Evolutionary conservation across 2,113 vertebrate species (phyloP), one percentile per base, ranked within the genome.

Genomic region (Rhinopithecus roxellana): DNA sequence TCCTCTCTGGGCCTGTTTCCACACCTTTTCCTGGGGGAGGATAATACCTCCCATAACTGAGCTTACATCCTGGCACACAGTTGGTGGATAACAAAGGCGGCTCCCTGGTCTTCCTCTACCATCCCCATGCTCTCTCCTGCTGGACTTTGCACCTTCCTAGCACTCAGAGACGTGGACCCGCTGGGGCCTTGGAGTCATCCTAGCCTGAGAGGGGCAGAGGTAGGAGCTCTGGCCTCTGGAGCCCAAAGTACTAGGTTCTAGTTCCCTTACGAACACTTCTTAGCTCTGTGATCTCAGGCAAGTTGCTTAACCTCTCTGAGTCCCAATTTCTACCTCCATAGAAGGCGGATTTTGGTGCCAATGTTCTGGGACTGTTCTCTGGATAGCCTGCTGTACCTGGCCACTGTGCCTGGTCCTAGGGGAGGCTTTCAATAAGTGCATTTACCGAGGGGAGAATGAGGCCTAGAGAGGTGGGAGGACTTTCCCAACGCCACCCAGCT

Each of bases 1-100:
- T 14, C 27, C 55, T 75, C 92, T 97, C 97, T 69, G 79, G 55
- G n/a, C 43, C 50, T 0, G 43, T 69, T 43, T 90, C 13, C 45
- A 10, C 11, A 22, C 75, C 23, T n/a, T 30, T 20, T 85, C 35
- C 0, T 1, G 5, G 52, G 75, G 55, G 30, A 90, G 43, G 11
- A 38, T 14, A 32, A 4, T 1, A 20, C 35, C 45, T 52, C 27
- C 32, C 48, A 1, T 50, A 74, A 38, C 27, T 27, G 57, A 67
- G 55, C 45, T 93, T 23, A 1, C 0, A 35, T 27, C 64, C 38
- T 59, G 78, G 50, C 52, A 48, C 55, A 11, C 23, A 35, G 48
- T 1, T 14, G 50, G 14, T 40, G 61, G 20, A 9, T 6, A 8
- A 81, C 10, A 20, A 35, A n/a, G 45, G 89, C 32, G 13, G 10